These are phyloP conservation scores for Epicampocera succincta DNA, from an alignment of 2,888 invertebrate genomes.

Conservation along the genomic window DNA sequence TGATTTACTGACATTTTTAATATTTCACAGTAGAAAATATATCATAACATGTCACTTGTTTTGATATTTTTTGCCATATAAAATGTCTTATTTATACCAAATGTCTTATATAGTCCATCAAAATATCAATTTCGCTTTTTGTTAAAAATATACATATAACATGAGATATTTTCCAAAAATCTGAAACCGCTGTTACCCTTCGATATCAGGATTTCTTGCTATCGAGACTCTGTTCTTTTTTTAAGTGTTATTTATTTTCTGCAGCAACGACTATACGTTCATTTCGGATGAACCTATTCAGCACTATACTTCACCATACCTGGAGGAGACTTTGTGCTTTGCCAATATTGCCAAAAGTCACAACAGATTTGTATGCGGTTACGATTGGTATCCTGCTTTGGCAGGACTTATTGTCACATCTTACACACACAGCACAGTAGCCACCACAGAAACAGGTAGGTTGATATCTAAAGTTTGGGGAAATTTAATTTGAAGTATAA, in stretches of 20 bases:
- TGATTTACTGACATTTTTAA: too few relatives aligned
- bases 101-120: too few relatives aligned
- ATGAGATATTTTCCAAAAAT: too few relatives aligned
- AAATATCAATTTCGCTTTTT: too few relatives aligned
- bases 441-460: conserved; percentile 75
- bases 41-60: too few relatives aligned
- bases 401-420: conserved; percentile 86
- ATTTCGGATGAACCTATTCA: conserved; percentile 75
- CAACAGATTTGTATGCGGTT: conserved; percentile 85
- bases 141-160: too few relatives aligned
- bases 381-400: conserved; percentile 88
- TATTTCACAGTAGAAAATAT: too few relatives aligned
- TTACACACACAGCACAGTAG: conserved; percentile 85
- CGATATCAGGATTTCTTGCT: too few relatives aligned
- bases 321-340: conserved; percentile 84
- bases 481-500: neutral
- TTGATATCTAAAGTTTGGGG: neutral
- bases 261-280: conserved; percentile 79
- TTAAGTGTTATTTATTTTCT: conserved; percentile 2
- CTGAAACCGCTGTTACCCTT: too few relatives aligned
- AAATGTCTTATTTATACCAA: too few relatives aligned
- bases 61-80: too few relatives aligned
- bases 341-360: conserved; percentile 85
- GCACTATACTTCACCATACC: conserved; percentile 76
- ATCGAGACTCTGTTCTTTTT: too few relatives aligned